phyloP scores from a whole-genome alignment of 2,113 vertebrate genomes.

The Seriola quinqueradiata region DNA sequence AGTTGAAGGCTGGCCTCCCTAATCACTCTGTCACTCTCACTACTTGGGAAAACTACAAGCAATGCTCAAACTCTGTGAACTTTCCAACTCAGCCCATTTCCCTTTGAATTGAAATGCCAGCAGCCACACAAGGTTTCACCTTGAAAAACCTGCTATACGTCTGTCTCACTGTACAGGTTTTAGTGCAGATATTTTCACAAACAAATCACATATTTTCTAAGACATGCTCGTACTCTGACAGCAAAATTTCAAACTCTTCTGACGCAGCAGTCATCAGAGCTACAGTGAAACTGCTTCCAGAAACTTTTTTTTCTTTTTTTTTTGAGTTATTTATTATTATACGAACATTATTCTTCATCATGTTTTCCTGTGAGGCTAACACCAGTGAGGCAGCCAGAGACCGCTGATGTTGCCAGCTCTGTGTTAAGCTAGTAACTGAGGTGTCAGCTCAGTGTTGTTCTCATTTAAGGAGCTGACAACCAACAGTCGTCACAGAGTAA shows the following conservation, averaged over 20 bases:
- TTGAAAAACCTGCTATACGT: background rate
- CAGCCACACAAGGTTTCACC: constrained; percentile 10
- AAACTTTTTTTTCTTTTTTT: constrained; percentile 15
- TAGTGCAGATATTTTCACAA: background rate
- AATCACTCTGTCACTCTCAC: constrained; percentile 33
- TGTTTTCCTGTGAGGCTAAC: constrained; percentile 45
- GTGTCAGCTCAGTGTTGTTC: constrained; percentile 67
- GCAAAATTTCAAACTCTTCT: background rate
- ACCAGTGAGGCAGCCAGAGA: constrained; percentile 26
- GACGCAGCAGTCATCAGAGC: background rate
- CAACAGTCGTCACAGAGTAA: constrained; percentile 46
- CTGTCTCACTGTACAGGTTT: constrained; percentile 7
- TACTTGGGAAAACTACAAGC: background rate
- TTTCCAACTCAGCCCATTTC: background rate
- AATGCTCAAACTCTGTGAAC: background rate
- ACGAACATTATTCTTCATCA: constrained; percentile 47
- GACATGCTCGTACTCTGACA: background rate
- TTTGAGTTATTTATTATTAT: constrained; percentile 18
- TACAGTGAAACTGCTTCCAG: constrained; percentile 17
- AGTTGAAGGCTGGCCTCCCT: constrained; percentile 32
- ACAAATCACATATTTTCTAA: constrained; percentile 6
- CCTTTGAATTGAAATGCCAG: constrained; percentile 35
- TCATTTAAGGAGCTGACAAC: constrained; percentile 72
- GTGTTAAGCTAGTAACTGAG: constrained; percentile 62
- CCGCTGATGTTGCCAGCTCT: constrained; percentile 45